A percentile compares a stretch with the other conserved stretches of the same genome.
phyloP scores from a whole-genome alignment of 2,113 vertebrate species.

The Macrotis lagotis region DNA sequence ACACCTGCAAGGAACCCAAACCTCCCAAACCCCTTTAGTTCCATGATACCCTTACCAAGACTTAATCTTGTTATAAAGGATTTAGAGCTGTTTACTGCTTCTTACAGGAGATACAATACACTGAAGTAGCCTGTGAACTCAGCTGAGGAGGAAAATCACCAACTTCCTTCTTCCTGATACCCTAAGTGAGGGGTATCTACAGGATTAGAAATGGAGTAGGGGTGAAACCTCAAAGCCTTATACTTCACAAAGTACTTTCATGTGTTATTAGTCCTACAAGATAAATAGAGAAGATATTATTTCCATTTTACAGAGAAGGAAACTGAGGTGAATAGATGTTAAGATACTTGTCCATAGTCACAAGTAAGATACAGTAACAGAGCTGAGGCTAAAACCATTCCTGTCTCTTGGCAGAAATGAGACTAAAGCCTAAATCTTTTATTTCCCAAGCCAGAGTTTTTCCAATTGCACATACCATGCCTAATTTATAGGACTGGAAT shows the following conservation, averaged over 20 bases:
- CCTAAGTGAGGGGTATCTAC: fast-evolving
- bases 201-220: neutral
- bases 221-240: neutral
- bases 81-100: neutral
- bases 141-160: neutral
- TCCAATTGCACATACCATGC: neutral
- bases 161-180: too few species aligned
- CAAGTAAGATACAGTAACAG: neutral
- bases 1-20: neutral
- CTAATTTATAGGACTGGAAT: neutral
- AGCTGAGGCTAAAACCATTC: neutral
- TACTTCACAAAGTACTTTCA: neutral
- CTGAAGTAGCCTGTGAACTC: neutral
- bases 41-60: neutral
- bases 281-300: neutral
- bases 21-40: neutral
- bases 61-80: neutral
- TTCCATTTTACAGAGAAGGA: neutral
- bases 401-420: neutral
- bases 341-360: neutral
- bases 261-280: too few species aligned
- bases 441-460: neutral
- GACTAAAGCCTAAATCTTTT: neutral
- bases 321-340: neutral
- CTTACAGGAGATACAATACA: neutral